Percentiles rank a stretch among this genome's conserved stretches.
Evolutionary conservation across 2,888 invertebrate genomes (phyloP).

Genomic region (Latheticus oryzae): DNA sequence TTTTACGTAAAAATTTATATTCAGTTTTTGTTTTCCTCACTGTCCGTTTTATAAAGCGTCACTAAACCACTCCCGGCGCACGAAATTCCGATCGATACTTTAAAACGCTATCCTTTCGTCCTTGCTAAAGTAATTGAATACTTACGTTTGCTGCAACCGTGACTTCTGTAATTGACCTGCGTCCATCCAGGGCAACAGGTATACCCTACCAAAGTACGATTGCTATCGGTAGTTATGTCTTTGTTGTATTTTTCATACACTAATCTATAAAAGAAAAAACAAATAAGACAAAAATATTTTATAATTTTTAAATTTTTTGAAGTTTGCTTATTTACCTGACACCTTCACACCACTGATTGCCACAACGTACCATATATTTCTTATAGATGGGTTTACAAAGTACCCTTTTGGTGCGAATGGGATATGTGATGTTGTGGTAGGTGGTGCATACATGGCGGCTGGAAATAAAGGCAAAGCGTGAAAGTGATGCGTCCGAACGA

Average conservation of each 20-base stretch:
- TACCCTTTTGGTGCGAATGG: conserved; percentile 67
- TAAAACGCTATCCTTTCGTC: conserved; percentile 22
- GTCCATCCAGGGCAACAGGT: conserved; percentile 75
- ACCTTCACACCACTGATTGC: conserved; percentile 68
- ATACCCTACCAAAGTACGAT: conserved; percentile 66
- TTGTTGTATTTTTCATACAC: conserved; percentile 69
- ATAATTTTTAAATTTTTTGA: too few relatives aligned
- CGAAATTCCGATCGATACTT: conserved; percentile 21
- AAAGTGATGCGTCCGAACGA: conserved; percentile 1
- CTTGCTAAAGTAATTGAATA: conserved; percentile 40
- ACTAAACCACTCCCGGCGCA: conserved; percentile 4
- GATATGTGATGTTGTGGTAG: conserved; percentile 66
- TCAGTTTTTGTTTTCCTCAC: conserved; percentile 8
- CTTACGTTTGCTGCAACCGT: conserved; percentile 75
- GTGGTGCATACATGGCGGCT: conserved; percentile 70
- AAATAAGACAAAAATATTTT: too few relatives aligned
- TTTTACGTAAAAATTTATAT: too few relatives aligned
- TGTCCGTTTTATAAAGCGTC: conserved; percentile 19
- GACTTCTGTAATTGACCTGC: conserved; percentile 68
- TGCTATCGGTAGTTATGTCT: conserved; percentile 64
- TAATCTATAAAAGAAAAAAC: conserved; percentile 61
- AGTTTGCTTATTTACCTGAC: too few relatives aligned
- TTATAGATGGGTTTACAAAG: conserved; percentile 69
- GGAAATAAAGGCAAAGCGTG: too few relatives aligned
- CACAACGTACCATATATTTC: conserved; percentile 67